Conservation (phyloP, 2,113 vertebrate species). For the Oreocharis arfaki region DNA sequence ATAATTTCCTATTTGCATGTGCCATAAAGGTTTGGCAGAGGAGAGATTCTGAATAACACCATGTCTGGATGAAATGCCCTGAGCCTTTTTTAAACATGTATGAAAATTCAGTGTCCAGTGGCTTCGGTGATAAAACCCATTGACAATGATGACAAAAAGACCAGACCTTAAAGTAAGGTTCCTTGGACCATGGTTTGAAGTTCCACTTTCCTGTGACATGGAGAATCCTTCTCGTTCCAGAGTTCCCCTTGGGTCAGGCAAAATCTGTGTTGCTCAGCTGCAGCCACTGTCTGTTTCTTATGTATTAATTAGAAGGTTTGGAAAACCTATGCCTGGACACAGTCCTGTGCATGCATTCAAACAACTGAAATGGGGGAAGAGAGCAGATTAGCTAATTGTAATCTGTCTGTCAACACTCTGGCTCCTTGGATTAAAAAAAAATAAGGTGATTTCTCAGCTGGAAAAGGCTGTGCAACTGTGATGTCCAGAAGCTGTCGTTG, state of each 20-base stretch:
- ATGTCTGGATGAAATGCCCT: neutral
- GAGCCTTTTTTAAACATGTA: fast-evolving
- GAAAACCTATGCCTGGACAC: neutral
- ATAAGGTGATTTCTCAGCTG: neutral
- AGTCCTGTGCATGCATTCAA: neutral
- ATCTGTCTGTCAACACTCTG: neutral
- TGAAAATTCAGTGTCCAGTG: neutral
- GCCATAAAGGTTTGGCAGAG: neutral
- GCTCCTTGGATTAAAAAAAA: neutral
- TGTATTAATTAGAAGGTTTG: neutral
- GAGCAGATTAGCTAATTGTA: neutral
- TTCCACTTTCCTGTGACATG: neutral
- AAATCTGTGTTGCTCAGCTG: neutral
- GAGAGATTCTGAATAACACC: neutral
- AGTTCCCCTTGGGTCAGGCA: neutral
- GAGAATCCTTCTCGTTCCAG: neutral
- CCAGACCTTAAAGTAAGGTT: neutral
- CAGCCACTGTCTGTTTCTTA: neutral
- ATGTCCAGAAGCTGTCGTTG: neutral
- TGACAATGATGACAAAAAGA: neutral
- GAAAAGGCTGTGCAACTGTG: neutral
- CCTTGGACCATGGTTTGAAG: neutral
- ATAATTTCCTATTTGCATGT: neutral
- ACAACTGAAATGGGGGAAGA: neutral
- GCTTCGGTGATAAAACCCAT: neutral